Evolutionary conservation across 2,888 invertebrate species (phyloP).

Genomic region (Amorpha juglandis): DNA sequence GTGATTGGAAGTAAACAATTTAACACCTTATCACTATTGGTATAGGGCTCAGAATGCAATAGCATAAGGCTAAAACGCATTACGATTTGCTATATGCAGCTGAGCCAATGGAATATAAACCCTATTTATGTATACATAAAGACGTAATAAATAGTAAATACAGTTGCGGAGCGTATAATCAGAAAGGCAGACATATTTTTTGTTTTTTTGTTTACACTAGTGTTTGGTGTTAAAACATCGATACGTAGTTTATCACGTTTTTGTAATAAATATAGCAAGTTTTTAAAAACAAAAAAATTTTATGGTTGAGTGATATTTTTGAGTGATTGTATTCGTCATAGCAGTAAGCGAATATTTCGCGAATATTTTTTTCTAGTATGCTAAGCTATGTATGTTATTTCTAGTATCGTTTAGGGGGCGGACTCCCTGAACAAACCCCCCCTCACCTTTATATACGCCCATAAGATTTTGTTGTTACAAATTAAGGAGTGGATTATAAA

Average conservation of each 20-base stretch:
- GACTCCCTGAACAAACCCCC: too few relatives aligned
- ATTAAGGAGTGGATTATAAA: too few relatives aligned
- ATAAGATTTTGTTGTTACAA: too few relatives aligned
- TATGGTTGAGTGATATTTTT: too few relatives aligned
- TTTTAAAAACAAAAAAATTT: too few relatives aligned
- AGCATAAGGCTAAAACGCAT: neutral
- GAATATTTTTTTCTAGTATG: too few relatives aligned
- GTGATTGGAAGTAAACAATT: too few relatives aligned
- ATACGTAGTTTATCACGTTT: slow-evolving; percentile 33
- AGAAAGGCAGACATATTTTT: slow-evolving; percentile 69
- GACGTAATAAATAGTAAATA: slow-evolving; percentile 30
- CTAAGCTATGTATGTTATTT: too few relatives aligned
- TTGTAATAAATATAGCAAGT: neutral
- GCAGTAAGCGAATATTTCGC: too few relatives aligned
- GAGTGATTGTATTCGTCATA: too few relatives aligned
- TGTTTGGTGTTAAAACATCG: slow-evolving; percentile 41
- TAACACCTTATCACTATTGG: neutral
- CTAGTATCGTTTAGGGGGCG: too few relatives aligned
- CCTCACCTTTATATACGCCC: too few relatives aligned
- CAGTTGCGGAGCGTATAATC: slow-evolving; percentile 31
- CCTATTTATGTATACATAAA: slow-evolving; percentile 37
- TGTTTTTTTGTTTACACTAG: slow-evolving; percentile 58
- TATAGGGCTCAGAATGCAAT: neutral
- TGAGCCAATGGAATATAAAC: slow-evolving; percentile 45
- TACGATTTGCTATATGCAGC: slow-evolving; percentile 37